Conservation (phyloP, 2,888 invertebrate genomes). For the Euspilapteryx auroguttella region DNA sequence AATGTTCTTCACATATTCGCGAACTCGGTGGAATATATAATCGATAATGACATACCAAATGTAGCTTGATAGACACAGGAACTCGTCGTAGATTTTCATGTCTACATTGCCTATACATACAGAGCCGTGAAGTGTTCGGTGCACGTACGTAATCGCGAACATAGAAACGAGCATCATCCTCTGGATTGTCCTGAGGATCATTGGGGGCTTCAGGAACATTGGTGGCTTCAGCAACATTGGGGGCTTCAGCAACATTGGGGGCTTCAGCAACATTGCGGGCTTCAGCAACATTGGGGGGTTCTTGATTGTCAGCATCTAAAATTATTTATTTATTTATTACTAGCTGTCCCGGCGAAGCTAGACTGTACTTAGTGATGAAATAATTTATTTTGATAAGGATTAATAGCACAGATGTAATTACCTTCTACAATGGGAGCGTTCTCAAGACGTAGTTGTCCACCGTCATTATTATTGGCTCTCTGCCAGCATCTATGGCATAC, state of each 20-base stretch:
- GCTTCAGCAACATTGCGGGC: too few species aligned
- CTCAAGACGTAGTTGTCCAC: conserved; percentile 2
- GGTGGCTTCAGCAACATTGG: too few species aligned
- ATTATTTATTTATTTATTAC: conserved; percentile 6
- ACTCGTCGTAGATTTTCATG: conserved; percentile 5
- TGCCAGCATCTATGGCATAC: too few species aligned
- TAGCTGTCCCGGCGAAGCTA: too few species aligned
- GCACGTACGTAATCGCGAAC: conserved; percentile 5
- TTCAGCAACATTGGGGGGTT: too few species aligned
- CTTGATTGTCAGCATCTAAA: conserved; percentile 5
- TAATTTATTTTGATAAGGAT: conserved; percentile 3
- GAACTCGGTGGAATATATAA: conserved; percentile 7
- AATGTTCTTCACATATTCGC: conserved; percentile 6
- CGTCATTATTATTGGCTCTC: too few species aligned
- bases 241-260: too few species aligned
- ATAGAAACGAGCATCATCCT: too few species aligned
- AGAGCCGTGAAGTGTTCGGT: conserved; percentile 5
- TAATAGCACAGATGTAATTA: conserved; percentile 2
- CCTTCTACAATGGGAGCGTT: conserved; percentile 2
- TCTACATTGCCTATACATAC: conserved; percentile 3
- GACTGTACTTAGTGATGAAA: too few species aligned
- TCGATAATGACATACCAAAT: conserved; percentile 5
- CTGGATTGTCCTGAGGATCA: conserved; percentile 4
- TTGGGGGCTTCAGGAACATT: too few species aligned
- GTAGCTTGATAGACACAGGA: conserved; percentile 5